These are phyloP conservation scores for Dendropsophus ebraccatus DNA, from an alignment of 2,113 vertebrate species.

Conservation along the genomic window DNA sequence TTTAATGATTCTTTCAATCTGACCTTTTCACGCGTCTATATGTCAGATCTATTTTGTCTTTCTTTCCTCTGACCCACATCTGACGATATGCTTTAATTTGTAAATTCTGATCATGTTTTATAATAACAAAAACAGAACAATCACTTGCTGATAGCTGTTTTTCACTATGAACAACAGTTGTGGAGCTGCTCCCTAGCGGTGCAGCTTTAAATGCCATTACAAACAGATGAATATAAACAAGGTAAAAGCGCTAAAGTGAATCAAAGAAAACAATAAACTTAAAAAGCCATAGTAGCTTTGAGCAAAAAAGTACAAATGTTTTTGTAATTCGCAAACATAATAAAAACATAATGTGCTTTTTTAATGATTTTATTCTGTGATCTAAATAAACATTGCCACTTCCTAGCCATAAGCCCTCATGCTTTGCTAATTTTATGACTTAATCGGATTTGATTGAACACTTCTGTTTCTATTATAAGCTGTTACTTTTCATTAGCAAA, in stretches of 20 bases:
- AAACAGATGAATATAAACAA: slow-evolving; percentile 42
- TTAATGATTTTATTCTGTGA: slow-evolving; percentile 46
- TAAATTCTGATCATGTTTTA: slow-evolving; percentile 6
- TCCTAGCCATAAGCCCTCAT: slow-evolving; percentile 32
- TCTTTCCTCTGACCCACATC: neutral
- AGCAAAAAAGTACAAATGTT: slow-evolving; percentile 37
- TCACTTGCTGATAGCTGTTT: slow-evolving; percentile 6
- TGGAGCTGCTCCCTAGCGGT: slow-evolving; percentile 17
- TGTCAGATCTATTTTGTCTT: neutral
- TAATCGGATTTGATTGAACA: slow-evolving; percentile 47
- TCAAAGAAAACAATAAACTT: slow-evolving; percentile 34
- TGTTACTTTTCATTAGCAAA: slow-evolving; percentile 27
- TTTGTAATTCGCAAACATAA: slow-evolving; percentile 37
- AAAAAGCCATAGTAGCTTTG: slow-evolving; percentile 3
- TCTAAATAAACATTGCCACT: slow-evolving; percentile 30
- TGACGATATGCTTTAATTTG: neutral
- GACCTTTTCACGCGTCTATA: neutral
- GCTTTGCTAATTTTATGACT: slow-evolving; percentile 44
- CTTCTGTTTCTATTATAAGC: slow-evolving; percentile 32
- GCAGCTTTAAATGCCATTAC: slow-evolving; percentile 13
- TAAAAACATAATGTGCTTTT: slow-evolving; percentile 39
- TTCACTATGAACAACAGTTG: slow-evolving; percentile 17
- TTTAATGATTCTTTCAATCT: neutral
- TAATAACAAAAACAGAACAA: neutral
- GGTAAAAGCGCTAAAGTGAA: slow-evolving; percentile 29